A percentile compares a stretch with the other conserved stretches of the same genome.
Evolutionary conservation across 2,113 vertebrate species (phyloP).

Genomic region (Struthio camelus): DNA sequence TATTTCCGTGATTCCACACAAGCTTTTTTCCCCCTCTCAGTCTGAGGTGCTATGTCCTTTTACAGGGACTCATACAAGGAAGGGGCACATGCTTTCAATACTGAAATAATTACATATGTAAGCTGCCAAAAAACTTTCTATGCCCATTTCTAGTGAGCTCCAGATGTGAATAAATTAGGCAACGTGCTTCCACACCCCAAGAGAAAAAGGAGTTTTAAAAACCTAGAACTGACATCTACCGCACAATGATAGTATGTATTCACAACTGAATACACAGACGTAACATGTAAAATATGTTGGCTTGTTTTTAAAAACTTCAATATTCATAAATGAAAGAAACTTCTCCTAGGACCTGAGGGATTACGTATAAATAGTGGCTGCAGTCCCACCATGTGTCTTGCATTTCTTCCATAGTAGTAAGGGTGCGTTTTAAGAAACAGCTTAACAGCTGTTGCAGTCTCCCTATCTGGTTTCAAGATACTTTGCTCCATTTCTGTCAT

Average conservation of each 20-base stretch:
- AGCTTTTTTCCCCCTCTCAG: not conserved
- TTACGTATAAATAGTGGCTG: constrained; percentile 66
- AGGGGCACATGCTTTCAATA: not conserved
- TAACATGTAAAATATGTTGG: not conserved
- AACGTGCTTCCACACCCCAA: not conserved
- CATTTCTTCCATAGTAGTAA: constrained; percentile 60
- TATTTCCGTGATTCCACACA: not conserved
- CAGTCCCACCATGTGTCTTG: constrained; percentile 54
- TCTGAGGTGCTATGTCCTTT: not conserved
- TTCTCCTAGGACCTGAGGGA: not conserved
- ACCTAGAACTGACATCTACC: not conserved
- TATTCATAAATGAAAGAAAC: constrained; percentile 31
- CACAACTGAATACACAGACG: constrained; percentile 5
- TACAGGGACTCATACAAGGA: not conserved
- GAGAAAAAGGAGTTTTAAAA: not conserved
- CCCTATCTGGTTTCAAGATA: constrained; percentile 52
- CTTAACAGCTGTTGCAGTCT: constrained; percentile 62
- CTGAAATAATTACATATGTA: not conserved
- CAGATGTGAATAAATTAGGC: not conserved
- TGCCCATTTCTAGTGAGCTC: not conserved
- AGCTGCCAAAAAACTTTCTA: not conserved
- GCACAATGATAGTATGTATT: not conserved
- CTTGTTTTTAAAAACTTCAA: constrained; percentile 11
- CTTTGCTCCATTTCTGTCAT: constrained; percentile 49
- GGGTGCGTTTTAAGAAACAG: constrained; percentile 56